Evolutionary conservation across 2,797 vertebrate species (phyloP).

Genomic region (Paedocypris micromegethes): DNA sequence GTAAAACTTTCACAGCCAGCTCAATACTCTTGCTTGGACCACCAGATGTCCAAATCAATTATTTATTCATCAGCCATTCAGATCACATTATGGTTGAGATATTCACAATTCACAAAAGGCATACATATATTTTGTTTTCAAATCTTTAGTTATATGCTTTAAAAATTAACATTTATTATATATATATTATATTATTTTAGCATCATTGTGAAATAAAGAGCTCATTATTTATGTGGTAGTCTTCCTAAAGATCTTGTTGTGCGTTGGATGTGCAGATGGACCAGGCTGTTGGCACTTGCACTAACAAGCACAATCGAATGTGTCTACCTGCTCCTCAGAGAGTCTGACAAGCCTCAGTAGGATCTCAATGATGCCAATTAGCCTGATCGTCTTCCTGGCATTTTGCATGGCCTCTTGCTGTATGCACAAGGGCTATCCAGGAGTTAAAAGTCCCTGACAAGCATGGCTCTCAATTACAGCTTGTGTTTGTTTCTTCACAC

Average conservation of each 20-base stretch:
- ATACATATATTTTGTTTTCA: no score
- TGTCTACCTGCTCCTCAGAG: conserved; percentile 20
- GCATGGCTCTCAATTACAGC: conserved; percentile 17
- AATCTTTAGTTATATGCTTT: no score
- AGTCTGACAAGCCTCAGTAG: conserved; percentile 16
- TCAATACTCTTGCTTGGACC: no score
- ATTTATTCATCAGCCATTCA: no score
- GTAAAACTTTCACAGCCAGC: no score
- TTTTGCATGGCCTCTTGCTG: conserved; percentile 30
- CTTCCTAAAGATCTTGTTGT: neutral
- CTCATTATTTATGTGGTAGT: no score
- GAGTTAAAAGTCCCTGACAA: conserved; percentile 34
- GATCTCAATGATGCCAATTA: conserved; percentile 39
- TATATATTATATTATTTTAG: no score
- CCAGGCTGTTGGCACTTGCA: conserved; percentile 11
- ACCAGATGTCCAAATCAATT: no score
- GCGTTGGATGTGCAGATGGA: conserved; percentile 1
- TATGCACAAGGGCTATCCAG: conserved; percentile 15
- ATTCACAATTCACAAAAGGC: no score
- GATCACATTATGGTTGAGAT: no score
- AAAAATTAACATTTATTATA: no score
- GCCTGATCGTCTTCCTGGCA: conserved; percentile 17
- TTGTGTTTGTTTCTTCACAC: conserved; percentile 32
- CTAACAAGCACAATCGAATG: conserved; percentile 36
- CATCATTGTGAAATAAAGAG: no score